These are phyloP conservation scores for Pseudomyrmex cubaensis DNA, from an alignment of 1,140 invertebrate genomes.

Conservation along the genomic window DNA sequence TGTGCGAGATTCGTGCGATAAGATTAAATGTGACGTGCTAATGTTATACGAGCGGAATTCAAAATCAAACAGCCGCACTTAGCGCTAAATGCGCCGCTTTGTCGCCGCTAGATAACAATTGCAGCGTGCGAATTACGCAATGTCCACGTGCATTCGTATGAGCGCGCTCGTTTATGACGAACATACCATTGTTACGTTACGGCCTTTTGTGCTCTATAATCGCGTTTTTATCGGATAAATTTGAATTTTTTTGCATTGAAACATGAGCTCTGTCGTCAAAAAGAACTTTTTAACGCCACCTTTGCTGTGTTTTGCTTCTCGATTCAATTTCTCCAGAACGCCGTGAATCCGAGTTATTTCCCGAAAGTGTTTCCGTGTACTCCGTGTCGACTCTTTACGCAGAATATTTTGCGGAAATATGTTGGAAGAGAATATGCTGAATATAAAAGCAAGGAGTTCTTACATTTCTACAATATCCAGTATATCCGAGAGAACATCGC, in stretches of 20 bases:
- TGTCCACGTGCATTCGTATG: not conserved
- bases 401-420: not conserved
- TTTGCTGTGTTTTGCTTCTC: not conserved
- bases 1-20: not conserved
- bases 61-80: not conserved
- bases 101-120: not conserved
- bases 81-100: not conserved
- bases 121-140: not conserved
- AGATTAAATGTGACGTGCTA: not conserved
- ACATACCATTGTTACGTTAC: slow-evolving; percentile 9
- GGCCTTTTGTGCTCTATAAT: not conserved
- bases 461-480: not conserved
- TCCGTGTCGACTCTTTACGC: not conserved
- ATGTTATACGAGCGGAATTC: not conserved
- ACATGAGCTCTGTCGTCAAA: not conserved
- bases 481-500: not conserved
- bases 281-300: not conserved
- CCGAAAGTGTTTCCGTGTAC: not conserved
- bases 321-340: not conserved
- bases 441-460: not conserved
- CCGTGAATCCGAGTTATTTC: not conserved
- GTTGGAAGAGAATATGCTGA: not conserved
- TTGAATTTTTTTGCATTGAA: slow-evolving; percentile 16
- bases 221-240: not conserved
- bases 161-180: not conserved